Percentiles rank a stretch among this genome's conserved stretches.
Conservation (phyloP, 2,113 vertebrate genomes). For the Lepus americanus region DNA sequence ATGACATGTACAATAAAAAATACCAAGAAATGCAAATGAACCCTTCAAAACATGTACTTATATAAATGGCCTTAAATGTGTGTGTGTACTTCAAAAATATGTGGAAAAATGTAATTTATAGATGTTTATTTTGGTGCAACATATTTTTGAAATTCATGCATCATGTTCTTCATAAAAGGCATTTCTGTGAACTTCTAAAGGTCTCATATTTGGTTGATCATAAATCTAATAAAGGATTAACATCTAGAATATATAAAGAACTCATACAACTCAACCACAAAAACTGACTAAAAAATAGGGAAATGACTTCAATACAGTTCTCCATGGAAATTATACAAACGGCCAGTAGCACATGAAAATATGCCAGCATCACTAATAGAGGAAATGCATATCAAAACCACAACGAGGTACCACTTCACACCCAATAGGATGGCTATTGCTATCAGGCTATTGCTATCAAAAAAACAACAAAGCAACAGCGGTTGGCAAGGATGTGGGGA, state of each 20-base stretch:
- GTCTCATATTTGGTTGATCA: not conserved
- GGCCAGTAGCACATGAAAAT: conserved; percentile 15
- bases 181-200: too few relatives aligned
- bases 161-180: too few relatives aligned
- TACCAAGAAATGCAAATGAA: not conserved
- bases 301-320: not conserved
- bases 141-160: too few relatives aligned
- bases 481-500: not conserved
- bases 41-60: not conserved
- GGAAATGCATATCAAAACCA: conserved; percentile 41
- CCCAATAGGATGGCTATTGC: not conserved
- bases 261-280: conserved; percentile 15
- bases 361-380: not conserved
- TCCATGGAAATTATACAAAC: not conserved
- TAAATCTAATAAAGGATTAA: not conserved
- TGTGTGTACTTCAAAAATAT: too few relatives aligned
- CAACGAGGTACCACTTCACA: not conserved
- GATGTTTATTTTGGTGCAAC: too few relatives aligned
- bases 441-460: not conserved
- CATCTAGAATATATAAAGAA: not conserved
- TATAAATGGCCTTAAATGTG: not conserved
- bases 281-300: not conserved
- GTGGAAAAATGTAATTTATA: too few relatives aligned
- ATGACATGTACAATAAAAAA: not conserved
- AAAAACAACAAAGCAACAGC: not conserved